Conservation (phyloP, 35 echinoderm and acorn worm species). For the Heliocidaris tuberculata region DNA sequence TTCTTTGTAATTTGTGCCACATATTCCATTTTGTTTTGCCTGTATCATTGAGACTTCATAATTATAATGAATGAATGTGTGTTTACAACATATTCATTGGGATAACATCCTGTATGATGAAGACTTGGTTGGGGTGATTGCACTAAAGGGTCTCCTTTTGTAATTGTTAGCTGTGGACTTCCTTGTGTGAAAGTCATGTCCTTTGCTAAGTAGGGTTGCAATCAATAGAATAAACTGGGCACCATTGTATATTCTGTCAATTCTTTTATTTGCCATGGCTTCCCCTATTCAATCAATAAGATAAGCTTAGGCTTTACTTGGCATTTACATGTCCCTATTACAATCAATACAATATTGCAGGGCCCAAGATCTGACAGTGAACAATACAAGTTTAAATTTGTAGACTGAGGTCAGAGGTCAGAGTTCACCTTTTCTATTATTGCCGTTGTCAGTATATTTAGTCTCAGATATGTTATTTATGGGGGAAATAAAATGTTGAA, state of each 20-base stretch:
- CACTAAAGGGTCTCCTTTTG: background rate
- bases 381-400: background rate
- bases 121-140: background rate
- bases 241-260: background rate
- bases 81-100: background rate
- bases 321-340: background rate
- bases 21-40: background rate
- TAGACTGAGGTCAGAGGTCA: background rate
- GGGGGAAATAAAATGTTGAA: too few relatives aligned
- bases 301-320: background rate
- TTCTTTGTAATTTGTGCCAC: background rate
- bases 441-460: too few relatives aligned
- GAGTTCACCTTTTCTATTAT: too few relatives aligned
- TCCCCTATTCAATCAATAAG: slow-evolving; percentile 1
- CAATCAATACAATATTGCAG: background rate
- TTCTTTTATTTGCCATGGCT: background rate
- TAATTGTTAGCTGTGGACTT: background rate
- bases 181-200: background rate
- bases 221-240: background rate
- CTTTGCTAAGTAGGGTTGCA: background rate
- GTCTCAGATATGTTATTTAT: too few relatives aligned
- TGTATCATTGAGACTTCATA: background rate
- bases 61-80: background rate
- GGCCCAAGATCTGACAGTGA: background rate
- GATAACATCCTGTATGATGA: background rate